phyloP scores from a whole-genome alignment of 1,140 invertebrate genomes.

The Drosophila nigromelanica region DNA sequence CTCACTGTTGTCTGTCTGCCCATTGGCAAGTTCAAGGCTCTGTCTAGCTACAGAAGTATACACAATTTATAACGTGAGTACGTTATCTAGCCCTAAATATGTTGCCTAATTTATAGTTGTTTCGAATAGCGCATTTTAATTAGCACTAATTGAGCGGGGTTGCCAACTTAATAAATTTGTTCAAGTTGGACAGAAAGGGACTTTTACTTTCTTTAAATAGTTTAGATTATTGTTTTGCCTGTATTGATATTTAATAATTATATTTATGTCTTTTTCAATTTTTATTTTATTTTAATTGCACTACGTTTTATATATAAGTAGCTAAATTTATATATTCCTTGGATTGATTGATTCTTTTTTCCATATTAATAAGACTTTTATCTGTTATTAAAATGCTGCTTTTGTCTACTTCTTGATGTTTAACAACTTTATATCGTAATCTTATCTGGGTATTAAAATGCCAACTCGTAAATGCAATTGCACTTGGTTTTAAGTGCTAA shows the following conservation, averaged over 20 bases:
- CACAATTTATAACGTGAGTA: constrained; percentile 1
- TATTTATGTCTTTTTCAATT: too few species aligned
- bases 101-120: constrained; percentile 20
- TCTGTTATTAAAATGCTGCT: too few species aligned
- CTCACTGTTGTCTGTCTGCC: constrained; percentile 20
- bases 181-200: background rate
- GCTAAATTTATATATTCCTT: too few species aligned
- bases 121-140: constrained; percentile 21
- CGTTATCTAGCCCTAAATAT: constrained; percentile 10
- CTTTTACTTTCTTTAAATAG: background rate
- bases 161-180: constrained; percentile 8
- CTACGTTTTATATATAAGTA: too few species aligned
- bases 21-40: constrained; percentile 54
- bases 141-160: constrained; percentile 18
- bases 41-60: background rate
- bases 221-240: too few species aligned
- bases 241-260: too few species aligned
- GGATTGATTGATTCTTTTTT: too few species aligned
- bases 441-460: background rate
- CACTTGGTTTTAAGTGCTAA: too few species aligned
- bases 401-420: too few species aligned
- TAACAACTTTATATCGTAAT: background rate
- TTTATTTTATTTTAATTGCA: too few species aligned
- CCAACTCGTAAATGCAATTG: background rate
- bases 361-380: too few species aligned